Evolutionary conservation across 2,113 vertebrate genomes (phyloP), one percentile per base, ranked within the genome.

Genomic region (Leptosomus discolor): DNA sequence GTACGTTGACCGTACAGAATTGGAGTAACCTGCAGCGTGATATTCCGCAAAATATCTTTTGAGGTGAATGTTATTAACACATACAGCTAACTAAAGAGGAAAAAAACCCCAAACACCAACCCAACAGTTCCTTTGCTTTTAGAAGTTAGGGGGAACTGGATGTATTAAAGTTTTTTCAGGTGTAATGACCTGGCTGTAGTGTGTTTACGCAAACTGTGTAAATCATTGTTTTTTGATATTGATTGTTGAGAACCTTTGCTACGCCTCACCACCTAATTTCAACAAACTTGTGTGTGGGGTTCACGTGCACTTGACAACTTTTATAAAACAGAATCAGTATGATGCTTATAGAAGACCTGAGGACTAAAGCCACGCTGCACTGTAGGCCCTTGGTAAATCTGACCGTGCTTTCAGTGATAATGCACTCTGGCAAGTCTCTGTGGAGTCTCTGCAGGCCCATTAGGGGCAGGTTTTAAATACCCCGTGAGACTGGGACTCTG

Each of bases 341-440:
- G 26, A 6, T 2, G 13, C 56, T 43, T 46, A 16, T 14, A n/a
- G 50, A 63, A 63, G 23, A 39, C 32, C 26, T 29, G 46, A 71
- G 51, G 46, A 56, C 29, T 51, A 27, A 34, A 74, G 77, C 54
- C 45, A 11, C 12, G 51, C 51, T 36, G 60, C 24, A 2, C 18
- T 54, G 36, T 23, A 57, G 69, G 64, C 36, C 5, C 3, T 2
- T 5, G 37, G 34, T n/a, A 48, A 21, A 27, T 57, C 64, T 85
- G 8, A 3, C n/a, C 53, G 67, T n/a, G 4, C 16, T 50, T 50
- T 2, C n/a, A 11, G n/a, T 60, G 15, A 8, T 21, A 61, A 27
- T 6, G 9, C 12, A 8, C 12, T n/a, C 17, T 6, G 13, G 54
- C 14, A 48, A 41, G 50, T 30, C 61, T n/a, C 0, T 3, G 3